Percentiles rank a stretch among this genome's conserved stretches.
Evolutionary conservation across 2,797 vertebrate species (phyloP).

Genomic region (Nyctibius grandis): DNA sequence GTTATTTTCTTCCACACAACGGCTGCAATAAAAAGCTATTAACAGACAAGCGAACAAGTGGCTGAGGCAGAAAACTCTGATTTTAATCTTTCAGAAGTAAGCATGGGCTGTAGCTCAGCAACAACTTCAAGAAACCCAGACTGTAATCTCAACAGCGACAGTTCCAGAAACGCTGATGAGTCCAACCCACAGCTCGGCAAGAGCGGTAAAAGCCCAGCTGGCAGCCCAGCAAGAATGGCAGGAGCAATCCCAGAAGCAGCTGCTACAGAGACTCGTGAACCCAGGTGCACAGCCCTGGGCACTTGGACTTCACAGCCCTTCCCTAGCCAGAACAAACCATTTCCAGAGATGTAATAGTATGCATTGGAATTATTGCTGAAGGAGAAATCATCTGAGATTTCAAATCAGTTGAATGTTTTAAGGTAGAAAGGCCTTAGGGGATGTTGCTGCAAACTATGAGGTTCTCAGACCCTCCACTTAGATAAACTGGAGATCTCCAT

Average conservation of each 20-base stretch:
- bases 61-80: background rate
- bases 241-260: background rate
- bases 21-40: background rate
- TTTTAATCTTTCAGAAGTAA: background rate
- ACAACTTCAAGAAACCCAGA: background rate
- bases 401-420: background rate
- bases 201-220: background rate
- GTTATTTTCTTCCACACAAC: background rate
- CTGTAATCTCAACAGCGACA: background rate
- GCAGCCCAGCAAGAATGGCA: background rate
- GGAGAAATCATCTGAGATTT: background rate
- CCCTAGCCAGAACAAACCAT: background rate
- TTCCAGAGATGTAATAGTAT: background rate
- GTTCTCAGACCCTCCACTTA: background rate
- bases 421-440: background rate
- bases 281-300: constrained; percentile 32
- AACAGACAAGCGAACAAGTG: background rate
- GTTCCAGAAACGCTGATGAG: background rate
- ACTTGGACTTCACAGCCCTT: background rate
- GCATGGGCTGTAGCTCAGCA: background rate
- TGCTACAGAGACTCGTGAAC: background rate
- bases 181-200: background rate
- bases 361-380: background rate
- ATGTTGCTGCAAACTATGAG: background rate
- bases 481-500: background rate